Percentiles rank a stretch among this genome's conserved stretches.
These are phyloP conservation scores for Plutomurus gul DNA, from an alignment of 1,140 invertebrate genomes.

Conservation along the genomic window DNA sequence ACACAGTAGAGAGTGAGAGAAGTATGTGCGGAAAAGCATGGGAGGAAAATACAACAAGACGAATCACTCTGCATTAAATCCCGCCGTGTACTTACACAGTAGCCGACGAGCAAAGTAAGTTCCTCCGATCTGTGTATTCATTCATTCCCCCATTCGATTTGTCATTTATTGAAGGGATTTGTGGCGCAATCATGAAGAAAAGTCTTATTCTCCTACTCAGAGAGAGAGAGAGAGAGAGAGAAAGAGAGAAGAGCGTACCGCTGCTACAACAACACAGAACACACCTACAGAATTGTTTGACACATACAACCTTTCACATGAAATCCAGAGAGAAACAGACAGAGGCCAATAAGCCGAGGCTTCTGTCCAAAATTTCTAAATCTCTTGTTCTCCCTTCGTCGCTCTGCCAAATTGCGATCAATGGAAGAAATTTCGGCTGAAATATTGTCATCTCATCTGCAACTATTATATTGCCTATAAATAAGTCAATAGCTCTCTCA, in stretches of 20 bases:
- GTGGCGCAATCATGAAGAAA: slow-evolving; percentile 46
- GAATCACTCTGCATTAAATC: background rate
- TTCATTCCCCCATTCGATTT: slow-evolving; percentile 51
- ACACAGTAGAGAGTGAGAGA: slow-evolving; percentile 7
- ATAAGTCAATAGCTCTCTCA: slow-evolving; percentile 1
- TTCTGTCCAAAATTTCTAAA: background rate
- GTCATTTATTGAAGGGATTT: slow-evolving; percentile 53
- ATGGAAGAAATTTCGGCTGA: slow-evolving; percentile 1
- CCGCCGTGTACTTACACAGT: background rate
- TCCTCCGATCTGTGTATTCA: slow-evolving; percentile 31
- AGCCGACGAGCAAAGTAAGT: background rate
- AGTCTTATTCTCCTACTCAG: slow-evolving; percentile 20
- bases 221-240: too few species aligned
- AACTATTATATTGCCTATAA: slow-evolving; percentile 7
- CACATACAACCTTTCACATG: background rate
- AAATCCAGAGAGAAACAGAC: slow-evolving; percentile 17
- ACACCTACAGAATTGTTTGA: background rate
- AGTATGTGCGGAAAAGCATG: background rate
- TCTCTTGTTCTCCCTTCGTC: slow-evolving; percentile 14
- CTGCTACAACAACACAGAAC: too few species aligned
- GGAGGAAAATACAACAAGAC: background rate
- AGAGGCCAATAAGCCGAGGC: background rate
- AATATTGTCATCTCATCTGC: slow-evolving; percentile 5
- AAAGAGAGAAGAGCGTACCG: too few species aligned
- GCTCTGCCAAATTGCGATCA: slow-evolving; percentile 2